Percentiles rank a stretch among this genome's conserved stretches.
These are phyloP conservation scores for Rallus limicola DNA, from an alignment of 2,113 vertebrate species.

Conservation along the genomic window DNA sequence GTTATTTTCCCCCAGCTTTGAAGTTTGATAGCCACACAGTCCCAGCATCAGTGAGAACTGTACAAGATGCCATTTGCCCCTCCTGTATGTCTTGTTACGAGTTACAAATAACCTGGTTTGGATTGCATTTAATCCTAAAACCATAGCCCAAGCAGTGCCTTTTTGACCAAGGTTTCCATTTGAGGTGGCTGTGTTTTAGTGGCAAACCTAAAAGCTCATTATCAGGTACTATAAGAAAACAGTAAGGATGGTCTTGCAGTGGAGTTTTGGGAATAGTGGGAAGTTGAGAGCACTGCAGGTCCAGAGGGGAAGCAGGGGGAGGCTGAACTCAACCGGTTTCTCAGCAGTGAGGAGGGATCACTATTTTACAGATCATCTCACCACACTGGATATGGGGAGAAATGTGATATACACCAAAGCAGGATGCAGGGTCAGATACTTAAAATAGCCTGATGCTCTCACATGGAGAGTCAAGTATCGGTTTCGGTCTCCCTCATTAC, in stretches of 20 bases:
- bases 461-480: background rate
- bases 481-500: background rate
- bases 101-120: background rate
- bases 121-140: background rate
- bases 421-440: background rate
- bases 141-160: background rate
- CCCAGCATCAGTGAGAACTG: background rate
- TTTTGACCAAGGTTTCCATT: background rate
- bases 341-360: background rate
- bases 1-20: background rate
- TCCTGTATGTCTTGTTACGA: background rate
- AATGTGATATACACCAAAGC: background rate
- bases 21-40: background rate
- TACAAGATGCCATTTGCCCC: background rate
- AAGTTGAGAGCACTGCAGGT: accelerated
- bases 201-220: background rate
- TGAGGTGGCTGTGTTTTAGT: background rate
- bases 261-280: background rate
- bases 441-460: conserved; percentile 19
- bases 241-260: background rate
- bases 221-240: background rate
- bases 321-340: background rate
- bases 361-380: background rate
- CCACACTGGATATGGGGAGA: background rate
- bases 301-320: background rate